Evolutionary conservation across 2,797 vertebrate genomes (phyloP).

Genomic region (Myotis vivesi): DNA sequence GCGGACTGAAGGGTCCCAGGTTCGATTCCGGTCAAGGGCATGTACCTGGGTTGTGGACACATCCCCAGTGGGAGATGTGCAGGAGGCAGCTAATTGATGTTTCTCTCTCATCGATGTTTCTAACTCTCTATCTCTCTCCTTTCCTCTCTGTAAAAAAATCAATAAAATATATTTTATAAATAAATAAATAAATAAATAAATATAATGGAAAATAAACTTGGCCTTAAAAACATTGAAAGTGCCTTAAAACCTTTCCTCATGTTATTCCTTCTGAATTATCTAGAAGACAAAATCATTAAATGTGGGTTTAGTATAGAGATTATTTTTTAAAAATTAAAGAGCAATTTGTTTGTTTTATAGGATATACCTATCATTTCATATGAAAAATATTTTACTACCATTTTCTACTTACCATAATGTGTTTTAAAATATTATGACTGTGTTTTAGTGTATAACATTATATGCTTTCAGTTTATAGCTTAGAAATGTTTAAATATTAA

Average conservation of each 20-base stretch:
- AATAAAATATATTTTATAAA: too few species aligned
- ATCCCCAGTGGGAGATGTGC: too few species aligned
- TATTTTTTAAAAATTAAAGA: conserved; percentile 24
- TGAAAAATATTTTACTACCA: conserved; percentile 58
- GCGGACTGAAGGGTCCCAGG: too few species aligned
- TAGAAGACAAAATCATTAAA: conserved; percentile 38
- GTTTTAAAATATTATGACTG: conserved; percentile 69
- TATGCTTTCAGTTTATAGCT: conserved; percentile 67
- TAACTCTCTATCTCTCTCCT: too few species aligned
- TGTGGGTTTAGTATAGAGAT: not conserved
- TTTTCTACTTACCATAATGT: conserved; percentile 63
- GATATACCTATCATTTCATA: not conserved
- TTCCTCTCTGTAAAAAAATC: too few species aligned
- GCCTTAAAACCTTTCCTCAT: not conserved
- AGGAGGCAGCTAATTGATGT: too few species aligned
- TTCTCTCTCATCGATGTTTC: too few species aligned
- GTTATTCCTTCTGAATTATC: conserved; percentile 51
- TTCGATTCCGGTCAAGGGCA: too few species aligned
- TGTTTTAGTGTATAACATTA: conserved; percentile 71
- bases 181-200: not conserved
- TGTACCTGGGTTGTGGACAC: too few species aligned
- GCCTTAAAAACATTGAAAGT: not conserved
- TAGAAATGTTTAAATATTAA: conserved; percentile 78
- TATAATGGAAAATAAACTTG: conserved; percentile 42
- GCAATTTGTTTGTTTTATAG: conserved; percentile 61